These are phyloP conservation scores for Micropoecilia bifurca DNA, from an alignment of 2,797 vertebrate species.

Conservation along the genomic window DNA sequence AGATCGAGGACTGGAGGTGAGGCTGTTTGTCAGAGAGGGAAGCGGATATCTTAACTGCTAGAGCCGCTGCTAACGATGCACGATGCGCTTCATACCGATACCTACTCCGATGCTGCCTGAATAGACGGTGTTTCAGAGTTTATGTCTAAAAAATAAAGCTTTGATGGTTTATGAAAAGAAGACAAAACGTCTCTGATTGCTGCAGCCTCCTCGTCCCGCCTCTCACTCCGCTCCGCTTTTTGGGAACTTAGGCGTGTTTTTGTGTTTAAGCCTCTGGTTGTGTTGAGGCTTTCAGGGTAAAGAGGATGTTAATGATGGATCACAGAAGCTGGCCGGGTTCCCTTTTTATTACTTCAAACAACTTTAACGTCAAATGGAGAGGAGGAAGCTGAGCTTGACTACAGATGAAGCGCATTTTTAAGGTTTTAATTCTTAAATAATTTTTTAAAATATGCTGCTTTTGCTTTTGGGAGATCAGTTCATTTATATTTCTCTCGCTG, in stretches of 20 bases:
- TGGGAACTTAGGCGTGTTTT: slow-evolving; percentile 57
- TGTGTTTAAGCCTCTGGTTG: background rate
- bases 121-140: background rate
- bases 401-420: no score
- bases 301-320: slow-evolving; percentile 25
- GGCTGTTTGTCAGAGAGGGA: slow-evolving; percentile 15
- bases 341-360: background rate
- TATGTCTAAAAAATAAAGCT: background rate
- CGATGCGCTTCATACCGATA: background rate
- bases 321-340: background rate
- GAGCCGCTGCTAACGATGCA: background rate
- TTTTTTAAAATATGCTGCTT: background rate
- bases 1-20: slow-evolving; percentile 44
- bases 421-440: background rate
- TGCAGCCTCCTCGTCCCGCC: slow-evolving; percentile 21
- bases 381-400: background rate
- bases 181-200: slow-evolving; percentile 9
- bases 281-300: background rate
- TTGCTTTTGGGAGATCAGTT: background rate
- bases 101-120: background rate
- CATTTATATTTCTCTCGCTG: background rate
- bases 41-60: slow-evolving; percentile 14
- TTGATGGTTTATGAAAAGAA: background rate
- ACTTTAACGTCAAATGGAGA: background rate
- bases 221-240: slow-evolving; percentile 38